Conservation (phyloP, 2,113 vertebrate species). For the Capreolus pygargus region DNA sequence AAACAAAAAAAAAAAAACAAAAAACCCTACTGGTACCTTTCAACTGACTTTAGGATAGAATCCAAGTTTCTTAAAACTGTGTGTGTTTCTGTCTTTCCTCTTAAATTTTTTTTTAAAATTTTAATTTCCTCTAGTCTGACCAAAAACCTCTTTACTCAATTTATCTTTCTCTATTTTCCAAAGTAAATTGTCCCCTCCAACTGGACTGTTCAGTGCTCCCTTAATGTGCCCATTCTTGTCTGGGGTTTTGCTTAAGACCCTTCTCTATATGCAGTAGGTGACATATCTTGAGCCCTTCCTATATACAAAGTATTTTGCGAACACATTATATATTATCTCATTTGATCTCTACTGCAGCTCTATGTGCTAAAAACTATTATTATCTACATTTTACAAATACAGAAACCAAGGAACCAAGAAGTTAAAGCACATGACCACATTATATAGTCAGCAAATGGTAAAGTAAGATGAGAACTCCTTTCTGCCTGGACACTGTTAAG, state of each 20-base stretch:
- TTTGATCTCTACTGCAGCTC: not conserved
- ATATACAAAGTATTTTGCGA: not conserved
- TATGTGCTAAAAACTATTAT: not conserved
- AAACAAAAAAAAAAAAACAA: too few species aligned
- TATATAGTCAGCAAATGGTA: not conserved
- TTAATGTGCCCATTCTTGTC: not conserved
- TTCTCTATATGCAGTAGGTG: not conserved
- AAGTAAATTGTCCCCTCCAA: not conserved
- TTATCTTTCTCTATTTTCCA: not conserved
- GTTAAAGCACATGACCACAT: not conserved
- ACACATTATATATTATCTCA: not conserved
- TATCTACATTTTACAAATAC: not conserved
- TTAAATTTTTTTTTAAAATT: not conserved
- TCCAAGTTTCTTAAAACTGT: not conserved
- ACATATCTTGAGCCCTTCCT: not conserved
- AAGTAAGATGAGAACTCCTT: not conserved
- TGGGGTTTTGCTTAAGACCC: not conserved
- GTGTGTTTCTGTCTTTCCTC: not conserved
- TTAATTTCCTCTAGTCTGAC: not conserved
- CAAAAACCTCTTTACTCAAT: not conserved
- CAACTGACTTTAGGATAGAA: not conserved
- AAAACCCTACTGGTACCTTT: not conserved
- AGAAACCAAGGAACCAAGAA: not conserved
- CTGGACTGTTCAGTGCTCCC: not conserved
- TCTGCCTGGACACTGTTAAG: not conserved